Base-by-base conservation (phyloP, 1,140 invertebrate genomes). In the Drosophila kurseongensis region DNA sequence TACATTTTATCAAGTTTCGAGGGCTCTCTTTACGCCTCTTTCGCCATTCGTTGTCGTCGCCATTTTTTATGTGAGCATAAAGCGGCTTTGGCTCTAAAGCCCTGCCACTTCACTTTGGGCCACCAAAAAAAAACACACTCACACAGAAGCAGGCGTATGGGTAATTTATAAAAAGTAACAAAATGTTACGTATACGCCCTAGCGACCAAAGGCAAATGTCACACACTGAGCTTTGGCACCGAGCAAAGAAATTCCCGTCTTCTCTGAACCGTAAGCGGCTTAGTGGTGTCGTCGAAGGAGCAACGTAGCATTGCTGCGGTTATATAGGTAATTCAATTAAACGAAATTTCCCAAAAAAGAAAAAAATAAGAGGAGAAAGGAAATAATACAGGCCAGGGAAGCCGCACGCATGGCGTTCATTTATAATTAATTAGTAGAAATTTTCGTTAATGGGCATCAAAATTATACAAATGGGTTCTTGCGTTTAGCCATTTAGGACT, bases 1-100 rank as follows among this genome's bases (percentile, higher is more conserved):
- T 88, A 88, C 84, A 88, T 88, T 88, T 89, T 89, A 89, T 89
- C 84, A 89, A 90, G 85, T 84, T 89, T 77, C 66, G 66, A 74
- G 65, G 75, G 58, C 59, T 78, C 55, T 47, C 51, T 18, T 52
- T 59, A 41, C 16, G 57, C 72, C 54, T 23, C 50, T 36, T 54
- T 54, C 29, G 29, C 48, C 80, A 62, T 74, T 85, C 71, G 83
- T 83, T 88, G 80, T 68, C 67, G 84, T 80, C 81, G 80, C 85
- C 77, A 89, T 88, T 88, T 88, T 88, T 89, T 88, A 89, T 88
- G 74, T 80, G 73, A 75, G 84, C 84, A 89, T 88, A 83, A 88
- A 88, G 85, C 85, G 85, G 84, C 81, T 88, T 88, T 88, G 54
- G 55, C 56, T 78, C 73, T 73, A 89, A 88, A 88, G 84, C 84